Evolutionary conservation across 2,888 invertebrate genomes (phyloP).

Genomic region (Drosophila acutilabella): DNA sequence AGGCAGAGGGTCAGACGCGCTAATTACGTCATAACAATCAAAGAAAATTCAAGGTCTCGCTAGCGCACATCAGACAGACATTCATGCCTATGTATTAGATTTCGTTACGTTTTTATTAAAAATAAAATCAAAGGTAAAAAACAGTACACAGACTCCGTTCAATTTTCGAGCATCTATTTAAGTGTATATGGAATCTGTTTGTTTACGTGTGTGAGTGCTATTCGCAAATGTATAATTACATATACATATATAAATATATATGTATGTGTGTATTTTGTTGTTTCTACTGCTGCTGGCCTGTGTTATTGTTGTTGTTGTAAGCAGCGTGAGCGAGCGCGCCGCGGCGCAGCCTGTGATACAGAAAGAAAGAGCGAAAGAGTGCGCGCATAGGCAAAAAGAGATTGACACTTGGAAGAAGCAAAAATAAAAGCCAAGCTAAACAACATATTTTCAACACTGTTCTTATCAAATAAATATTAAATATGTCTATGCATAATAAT

Average conservation of each 20-base stretch:
- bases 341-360: constrained; percentile 67
- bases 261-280: constrained; percentile 39
- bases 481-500: constrained; percentile 1
- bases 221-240: constrained; percentile 73
- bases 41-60: constrained; percentile 84
- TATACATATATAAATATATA: constrained; percentile 43
- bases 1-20: constrained; percentile 67
- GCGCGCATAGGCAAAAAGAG: constrained; percentile 53
- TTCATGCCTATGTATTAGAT: constrained; percentile 73
- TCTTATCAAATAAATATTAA: constrained; percentile 43
- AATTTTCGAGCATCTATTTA: constrained; percentile 41
- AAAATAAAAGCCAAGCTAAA: constrained; percentile 39
- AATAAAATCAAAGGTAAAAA: constrained; percentile 67
- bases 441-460: constrained; percentile 33
- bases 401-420: constrained; percentile 32
- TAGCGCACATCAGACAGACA: constrained; percentile 54
- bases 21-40: constrained; percentile 85
- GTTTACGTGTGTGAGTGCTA: constrained; percentile 47
- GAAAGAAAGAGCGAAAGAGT: constrained; percentile 55
- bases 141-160: constrained; percentile 51
- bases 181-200: constrained; percentile 32
- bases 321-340: constrained; percentile 51
- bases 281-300: constrained; percentile 22
- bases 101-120: constrained; percentile 78
- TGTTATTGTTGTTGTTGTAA: constrained; percentile 61